Conservation (phyloP, 92 coral and sea anemone species). For the Nematostella vectensis region DNA sequence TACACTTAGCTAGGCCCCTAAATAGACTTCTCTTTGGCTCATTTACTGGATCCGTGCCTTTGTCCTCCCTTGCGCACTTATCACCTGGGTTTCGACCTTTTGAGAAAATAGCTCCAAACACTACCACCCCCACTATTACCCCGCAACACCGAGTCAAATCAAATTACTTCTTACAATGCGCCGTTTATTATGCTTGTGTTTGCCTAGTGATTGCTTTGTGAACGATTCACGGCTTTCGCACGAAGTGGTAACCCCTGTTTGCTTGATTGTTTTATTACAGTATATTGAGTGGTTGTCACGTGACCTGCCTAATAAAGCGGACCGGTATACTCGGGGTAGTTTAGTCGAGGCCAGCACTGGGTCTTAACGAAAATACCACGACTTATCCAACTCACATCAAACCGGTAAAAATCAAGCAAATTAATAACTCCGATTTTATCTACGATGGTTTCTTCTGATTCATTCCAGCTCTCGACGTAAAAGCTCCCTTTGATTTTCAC, state of each 20-base stretch:
- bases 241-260: not conserved
- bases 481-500: no score
- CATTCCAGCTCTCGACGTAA: no score
- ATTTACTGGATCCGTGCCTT: not conserved
- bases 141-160: not conserved
- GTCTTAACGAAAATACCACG: not conserved
- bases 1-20: not conserved
- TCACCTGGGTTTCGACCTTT: not conserved
- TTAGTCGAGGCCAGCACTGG: no score
- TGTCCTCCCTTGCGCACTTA: not conserved
- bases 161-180: not conserved
- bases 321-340: not conserved
- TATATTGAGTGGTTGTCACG: not conserved
- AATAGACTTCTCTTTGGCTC: not conserved
- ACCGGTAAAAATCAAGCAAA: not conserved
- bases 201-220: not conserved
- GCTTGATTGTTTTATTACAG: not conserved
- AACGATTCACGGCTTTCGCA: not conserved
- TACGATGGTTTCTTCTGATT: not conserved
- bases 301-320: not conserved
- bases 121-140: no score
- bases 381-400: not conserved
- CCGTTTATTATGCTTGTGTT: not conserved
- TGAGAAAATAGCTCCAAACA: not conserved
- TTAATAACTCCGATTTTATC: not conserved